A percentile compares a stretch with the other conserved stretches of the same genome.
Evolutionary conservation across 2,888 invertebrate genomes (phyloP).

Genomic region (Patella ulyssiponensis): DNA sequence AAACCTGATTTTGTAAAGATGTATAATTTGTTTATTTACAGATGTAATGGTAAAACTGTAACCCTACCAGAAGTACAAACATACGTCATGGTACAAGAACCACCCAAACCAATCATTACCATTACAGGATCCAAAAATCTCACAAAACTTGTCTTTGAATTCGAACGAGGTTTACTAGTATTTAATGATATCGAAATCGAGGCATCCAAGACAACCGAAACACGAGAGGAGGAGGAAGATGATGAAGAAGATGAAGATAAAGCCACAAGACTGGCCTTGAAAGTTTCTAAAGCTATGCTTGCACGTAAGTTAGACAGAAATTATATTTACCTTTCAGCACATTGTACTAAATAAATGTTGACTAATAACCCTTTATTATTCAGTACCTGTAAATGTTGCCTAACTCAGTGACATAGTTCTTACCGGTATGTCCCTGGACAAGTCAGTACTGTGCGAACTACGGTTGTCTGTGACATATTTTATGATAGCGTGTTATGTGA

Average conservation of each 20-base stretch:
- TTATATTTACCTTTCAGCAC: no score
- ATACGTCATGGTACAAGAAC: conserved; percentile 89
- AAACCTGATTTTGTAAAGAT: not conserved
- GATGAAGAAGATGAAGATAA: conserved; percentile 39
- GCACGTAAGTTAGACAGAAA: conserved; percentile 42
- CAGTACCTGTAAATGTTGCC: no score
- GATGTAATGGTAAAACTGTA: conserved; percentile 52
- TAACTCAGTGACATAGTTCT: no score
- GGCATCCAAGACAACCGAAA: conserved; percentile 60
- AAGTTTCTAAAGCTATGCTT: conserved; percentile 42
- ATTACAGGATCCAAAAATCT: conserved; percentile 85
- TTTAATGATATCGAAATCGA: conserved; percentile 87
- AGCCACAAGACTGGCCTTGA: conserved; percentile 41
- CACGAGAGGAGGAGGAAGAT: conserved; percentile 38
- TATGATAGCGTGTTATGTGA: no score
- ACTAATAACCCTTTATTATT: no score
- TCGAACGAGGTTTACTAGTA: conserved; percentile 88
- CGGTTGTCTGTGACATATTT: no score
- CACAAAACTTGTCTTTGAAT: conserved; percentile 88
- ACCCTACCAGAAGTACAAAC: conserved; percentile 77
- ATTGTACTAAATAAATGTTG: no score
- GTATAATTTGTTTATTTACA: conserved; percentile 35
- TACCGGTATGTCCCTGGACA: no score
- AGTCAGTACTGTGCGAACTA: no score
- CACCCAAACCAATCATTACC: conserved; percentile 87